Evolutionary conservation across 1,140 invertebrate genomes (phyloP), one percentile per base, ranked within the genome.

Genomic region (Frieseomelitta varia): DNA sequence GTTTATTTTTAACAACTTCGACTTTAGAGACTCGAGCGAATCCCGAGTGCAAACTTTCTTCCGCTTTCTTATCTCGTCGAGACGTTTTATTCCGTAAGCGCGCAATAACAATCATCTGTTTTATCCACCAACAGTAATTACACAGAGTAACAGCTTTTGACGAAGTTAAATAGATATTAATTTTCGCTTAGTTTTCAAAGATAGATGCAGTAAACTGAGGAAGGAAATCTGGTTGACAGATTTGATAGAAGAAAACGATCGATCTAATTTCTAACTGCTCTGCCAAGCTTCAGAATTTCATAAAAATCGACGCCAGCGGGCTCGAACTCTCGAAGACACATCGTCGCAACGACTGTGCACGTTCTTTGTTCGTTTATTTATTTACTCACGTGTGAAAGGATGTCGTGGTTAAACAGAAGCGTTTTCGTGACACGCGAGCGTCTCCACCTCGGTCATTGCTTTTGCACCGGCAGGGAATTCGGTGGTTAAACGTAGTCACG

Each of bases 371-470:
- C 83, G 84, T 77, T 86, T 91, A 91, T 90, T 91, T 91, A 85
- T 90, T 91, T 89, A 89, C 90, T 91, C 79, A 90, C 85, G 89
- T 91, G 90, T 89, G 89, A 89, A 90, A 91, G 89, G 89, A 89
- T 91, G 84, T 89, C 88, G 88, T 89, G 90, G 87, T 89, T 87
- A 91, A 90, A 90, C 83, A 90, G 88, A 69, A 90, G 83, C 78
- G 74, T 85, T 90, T 79, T 85, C 88, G 82, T 81, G 84, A 91
- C 90, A 90, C 89, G 90, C 89, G 90, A 90, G 81, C 85, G 82
- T 90, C 85, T 87, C 85, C 75, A 68, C 27, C 30, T 65, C 88
- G 85, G 82, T 90, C 85, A 85, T 87, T 90, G 88, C 88, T 89
- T 89, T 90, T 69, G 71, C 71, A 69, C 39, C 79, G 85, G 47